Conservation (phyloP, 2,113 vertebrate species). For the Barnardius zonarius region DNA sequence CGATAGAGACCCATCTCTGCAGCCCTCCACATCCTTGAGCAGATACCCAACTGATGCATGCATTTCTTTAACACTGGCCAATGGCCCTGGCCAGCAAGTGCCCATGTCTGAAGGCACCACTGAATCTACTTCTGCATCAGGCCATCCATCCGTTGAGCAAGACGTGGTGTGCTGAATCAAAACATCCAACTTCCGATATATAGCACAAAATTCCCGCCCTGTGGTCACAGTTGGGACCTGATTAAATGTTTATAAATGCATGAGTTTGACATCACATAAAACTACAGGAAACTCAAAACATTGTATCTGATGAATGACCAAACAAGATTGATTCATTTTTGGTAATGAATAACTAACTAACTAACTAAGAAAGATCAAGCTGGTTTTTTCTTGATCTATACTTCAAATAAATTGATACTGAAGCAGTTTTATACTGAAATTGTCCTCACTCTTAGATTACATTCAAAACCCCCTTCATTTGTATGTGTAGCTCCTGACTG, state of each 20-base stretch:
- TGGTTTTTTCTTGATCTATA: not conserved
- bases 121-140: not conserved
- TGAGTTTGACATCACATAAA: not conserved
- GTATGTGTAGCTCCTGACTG: not conserved
- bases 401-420: not conserved
- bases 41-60: fast-evolving
- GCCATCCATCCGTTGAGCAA: no score
- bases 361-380: not conserved
- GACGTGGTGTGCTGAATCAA: fast-evolving
- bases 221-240: not conserved
- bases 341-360: not conserved
- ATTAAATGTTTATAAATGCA: not conserved
- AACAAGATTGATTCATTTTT: not conserved
- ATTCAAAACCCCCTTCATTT: not conserved
- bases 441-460: not conserved
- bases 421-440: not conserved
- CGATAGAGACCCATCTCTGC: not conserved
- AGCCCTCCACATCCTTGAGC: not conserved
- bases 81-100: fast-evolving
- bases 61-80: fast-evolving
- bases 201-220: not conserved
- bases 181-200: fast-evolving
- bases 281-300: not conserved
- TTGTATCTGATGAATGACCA: not conserved
- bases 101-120: not conserved